A percentile compares a stretch with the other conserved stretches of the same genome.
phyloP scores from a whole-genome alignment of 2,113 vertebrate genomes.

The Parus major region DNA sequence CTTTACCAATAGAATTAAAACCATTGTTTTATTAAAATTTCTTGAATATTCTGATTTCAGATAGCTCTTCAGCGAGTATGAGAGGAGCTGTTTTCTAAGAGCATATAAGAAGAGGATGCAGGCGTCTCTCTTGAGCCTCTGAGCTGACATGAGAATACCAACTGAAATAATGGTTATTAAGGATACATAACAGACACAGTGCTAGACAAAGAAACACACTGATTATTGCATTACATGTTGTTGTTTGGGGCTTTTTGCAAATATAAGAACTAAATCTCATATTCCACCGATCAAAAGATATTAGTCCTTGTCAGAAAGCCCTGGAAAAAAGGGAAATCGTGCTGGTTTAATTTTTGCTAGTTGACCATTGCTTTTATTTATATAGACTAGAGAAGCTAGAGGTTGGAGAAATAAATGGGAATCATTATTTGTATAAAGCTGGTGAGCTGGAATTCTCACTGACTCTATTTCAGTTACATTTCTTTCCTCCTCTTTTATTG shows the following conservation, averaged over 20 bases:
- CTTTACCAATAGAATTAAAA: background rate
- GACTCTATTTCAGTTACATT: background rate
- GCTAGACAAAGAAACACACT: background rate
- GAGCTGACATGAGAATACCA: background rate
- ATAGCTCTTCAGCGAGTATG: background rate
- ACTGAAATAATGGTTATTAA: background rate
- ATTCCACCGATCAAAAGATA: background rate
- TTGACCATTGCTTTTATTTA: background rate
- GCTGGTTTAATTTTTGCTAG: background rate
- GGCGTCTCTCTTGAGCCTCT: background rate
- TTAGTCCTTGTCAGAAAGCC: background rate
- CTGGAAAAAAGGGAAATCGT: background rate
- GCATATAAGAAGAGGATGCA: background rate
- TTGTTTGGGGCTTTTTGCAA: background rate
- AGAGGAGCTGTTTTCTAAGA: background rate
- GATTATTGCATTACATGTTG: background rate
- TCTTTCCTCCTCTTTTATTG: background rate
- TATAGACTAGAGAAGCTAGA: background rate
- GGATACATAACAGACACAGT: background rate
- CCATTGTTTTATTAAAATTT: background rate
- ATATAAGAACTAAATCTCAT: background rate
- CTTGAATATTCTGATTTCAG: background rate
- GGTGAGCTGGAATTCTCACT: background rate
- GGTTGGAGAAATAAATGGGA: background rate
- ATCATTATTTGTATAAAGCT: background rate